These are phyloP conservation scores for Chelonia mydas DNA, from an alignment of 2,797 vertebrate species.

Conservation along the genomic window DNA sequence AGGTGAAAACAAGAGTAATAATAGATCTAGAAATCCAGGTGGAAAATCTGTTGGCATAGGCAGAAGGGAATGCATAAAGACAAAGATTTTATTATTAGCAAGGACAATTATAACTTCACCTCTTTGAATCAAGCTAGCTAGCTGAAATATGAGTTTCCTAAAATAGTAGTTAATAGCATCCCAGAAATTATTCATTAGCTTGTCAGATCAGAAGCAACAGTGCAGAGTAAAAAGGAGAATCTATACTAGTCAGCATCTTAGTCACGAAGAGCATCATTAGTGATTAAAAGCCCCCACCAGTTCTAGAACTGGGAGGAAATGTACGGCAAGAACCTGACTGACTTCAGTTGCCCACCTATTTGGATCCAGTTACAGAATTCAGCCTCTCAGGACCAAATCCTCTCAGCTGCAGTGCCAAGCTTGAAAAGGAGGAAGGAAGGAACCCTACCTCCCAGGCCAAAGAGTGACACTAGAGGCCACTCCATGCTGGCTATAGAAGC, in stretches of 20 bases:
- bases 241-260: background rate
- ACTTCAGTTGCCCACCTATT: background rate
- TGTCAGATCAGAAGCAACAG: background rate
- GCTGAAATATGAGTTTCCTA: background rate
- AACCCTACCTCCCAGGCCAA: background rate
- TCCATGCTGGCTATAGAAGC: background rate
- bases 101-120: background rate
- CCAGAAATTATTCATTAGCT: background rate
- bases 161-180: background rate
- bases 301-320: background rate
- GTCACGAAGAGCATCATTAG: background rate
- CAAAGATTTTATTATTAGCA: background rate
- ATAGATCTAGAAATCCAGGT: constrained; percentile 1
- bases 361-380: background rate
- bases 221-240: background rate
- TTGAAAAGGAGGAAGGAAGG: background rate
- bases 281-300: background rate
- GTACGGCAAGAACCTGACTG: background rate
- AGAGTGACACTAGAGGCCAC: background rate
- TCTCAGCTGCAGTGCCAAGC: background rate
- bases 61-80: background rate
- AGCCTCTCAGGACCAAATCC: background rate
- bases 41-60: background rate
- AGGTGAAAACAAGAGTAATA: background rate
- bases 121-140: background rate